These are phyloP conservation scores for Acrocephalus scirpaceus DNA, from an alignment of 2,797 vertebrate genomes.

Conservation along the genomic window DNA sequence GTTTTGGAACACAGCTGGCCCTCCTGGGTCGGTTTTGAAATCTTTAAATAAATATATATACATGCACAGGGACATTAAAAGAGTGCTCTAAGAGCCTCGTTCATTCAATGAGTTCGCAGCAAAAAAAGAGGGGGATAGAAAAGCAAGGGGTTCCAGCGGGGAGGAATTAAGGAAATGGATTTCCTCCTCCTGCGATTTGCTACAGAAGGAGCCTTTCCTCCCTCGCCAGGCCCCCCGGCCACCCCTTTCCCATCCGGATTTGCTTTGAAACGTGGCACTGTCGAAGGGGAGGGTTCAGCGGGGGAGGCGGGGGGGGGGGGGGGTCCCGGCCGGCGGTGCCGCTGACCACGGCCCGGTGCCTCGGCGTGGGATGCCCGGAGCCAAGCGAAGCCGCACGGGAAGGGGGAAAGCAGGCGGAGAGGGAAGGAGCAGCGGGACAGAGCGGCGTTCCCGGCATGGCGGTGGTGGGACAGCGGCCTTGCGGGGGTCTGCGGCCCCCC, in stretches of 20 bases:
- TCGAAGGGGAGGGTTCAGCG: constrained; percentile 57
- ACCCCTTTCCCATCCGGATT: constrained; percentile 61
- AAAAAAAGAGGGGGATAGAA: neutral
- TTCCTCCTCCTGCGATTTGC: constrained; percentile 30
- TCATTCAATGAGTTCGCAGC: constrained; percentile 23
- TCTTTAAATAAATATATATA: neutral
- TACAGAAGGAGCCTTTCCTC: constrained; percentile 43
- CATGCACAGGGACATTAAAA: neutral
- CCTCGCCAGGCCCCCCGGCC: constrained; percentile 49
- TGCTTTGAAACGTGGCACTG: constrained; percentile 90
- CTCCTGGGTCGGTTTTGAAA: neutral
- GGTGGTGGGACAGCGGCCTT: neutral
- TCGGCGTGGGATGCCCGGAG: constrained; percentile 7
- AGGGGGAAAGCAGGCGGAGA: constrained; percentile 45
- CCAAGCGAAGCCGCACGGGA: neutral
- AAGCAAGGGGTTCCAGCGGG: neutral
- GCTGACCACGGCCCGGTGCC: neutral
- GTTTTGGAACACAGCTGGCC: constrained; percentile 1
- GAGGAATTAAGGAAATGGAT: constrained; percentile 36
- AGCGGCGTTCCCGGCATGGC: constrained; percentile 67
- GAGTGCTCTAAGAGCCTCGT: neutral
- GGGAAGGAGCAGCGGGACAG: constrained; percentile 36
- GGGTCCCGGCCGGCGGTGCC: neutral
- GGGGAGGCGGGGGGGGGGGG: neutral
- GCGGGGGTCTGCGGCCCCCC: neutral